These are phyloP conservation scores for Trypoxylus dichotomus DNA, from an alignment of 1,140 invertebrate genomes.

Conservation along the genomic window DNA sequence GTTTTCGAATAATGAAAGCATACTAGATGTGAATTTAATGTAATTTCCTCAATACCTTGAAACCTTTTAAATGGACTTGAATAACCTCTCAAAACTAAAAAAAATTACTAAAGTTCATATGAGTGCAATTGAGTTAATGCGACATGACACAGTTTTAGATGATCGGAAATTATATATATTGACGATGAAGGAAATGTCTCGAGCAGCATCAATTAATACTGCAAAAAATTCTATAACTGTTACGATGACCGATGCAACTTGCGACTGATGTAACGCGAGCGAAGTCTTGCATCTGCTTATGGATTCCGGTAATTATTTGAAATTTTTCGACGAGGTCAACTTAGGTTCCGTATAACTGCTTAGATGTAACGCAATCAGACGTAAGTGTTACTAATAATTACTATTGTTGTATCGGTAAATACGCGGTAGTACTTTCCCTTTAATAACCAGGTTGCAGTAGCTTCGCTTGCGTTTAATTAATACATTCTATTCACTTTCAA, in stretches of 20 bases:
- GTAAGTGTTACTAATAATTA: background rate
- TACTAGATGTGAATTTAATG: too few relatives aligned
- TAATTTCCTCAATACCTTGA: too few relatives aligned
- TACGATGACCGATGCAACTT: background rate
- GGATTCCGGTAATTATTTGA: background rate
- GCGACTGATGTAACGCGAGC: background rate
- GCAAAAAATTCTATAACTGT: background rate
- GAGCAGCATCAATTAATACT: background rate
- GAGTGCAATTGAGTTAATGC: too few relatives aligned
- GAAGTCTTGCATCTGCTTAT: background rate
- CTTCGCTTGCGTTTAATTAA: background rate
- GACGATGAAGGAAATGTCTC: background rate
- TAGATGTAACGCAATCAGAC: background rate
- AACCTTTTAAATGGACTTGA: too few relatives aligned
- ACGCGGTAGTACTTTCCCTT: background rate
- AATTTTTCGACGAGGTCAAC: conserved; percentile 12
- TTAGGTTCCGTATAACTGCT: background rate
- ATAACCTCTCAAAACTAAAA: too few relatives aligned
- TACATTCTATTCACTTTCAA: background rate
- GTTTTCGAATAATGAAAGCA: too few relatives aligned
- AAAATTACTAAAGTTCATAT: too few relatives aligned
- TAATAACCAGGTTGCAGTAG: background rate
- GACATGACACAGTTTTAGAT: too few relatives aligned
- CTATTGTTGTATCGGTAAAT: background rate
- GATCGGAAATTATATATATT: too few relatives aligned